These are phyloP conservation scores for Ploceus nigricollis DNA, from an alignment of 2,113 vertebrate genomes.

Conservation along the genomic window DNA sequence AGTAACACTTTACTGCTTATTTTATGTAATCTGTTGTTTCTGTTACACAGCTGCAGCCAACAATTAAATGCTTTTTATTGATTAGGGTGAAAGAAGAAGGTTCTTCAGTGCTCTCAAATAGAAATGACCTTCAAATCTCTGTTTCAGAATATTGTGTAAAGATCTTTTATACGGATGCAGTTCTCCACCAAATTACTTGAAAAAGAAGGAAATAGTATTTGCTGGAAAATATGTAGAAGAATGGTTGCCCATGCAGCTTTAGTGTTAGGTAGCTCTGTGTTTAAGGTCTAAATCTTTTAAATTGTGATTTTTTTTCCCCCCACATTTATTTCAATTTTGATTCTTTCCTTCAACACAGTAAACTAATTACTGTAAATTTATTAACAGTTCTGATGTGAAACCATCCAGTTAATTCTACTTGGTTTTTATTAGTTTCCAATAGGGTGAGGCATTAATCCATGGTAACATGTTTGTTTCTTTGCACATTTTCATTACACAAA, in stretches of 20 bases:
- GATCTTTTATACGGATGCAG: not conserved
- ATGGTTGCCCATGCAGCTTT: not conserved
- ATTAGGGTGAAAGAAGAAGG: not conserved
- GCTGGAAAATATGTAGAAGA: accelerated
- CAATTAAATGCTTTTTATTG: not conserved
- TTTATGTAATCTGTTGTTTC: not conserved
- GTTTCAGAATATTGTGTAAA: not conserved
- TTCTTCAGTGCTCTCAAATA: not conserved
- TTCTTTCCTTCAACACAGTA: not conserved
- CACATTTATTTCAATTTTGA: not conserved
- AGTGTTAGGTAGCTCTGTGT: not conserved
- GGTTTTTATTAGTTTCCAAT: not conserved
- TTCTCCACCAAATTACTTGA: not conserved
- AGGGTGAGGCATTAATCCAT: not conserved
- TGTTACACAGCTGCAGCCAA: not conserved
- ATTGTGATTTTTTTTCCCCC: not conserved
- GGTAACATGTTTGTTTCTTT: not conserved
- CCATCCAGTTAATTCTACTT: slow-evolving; percentile 17
- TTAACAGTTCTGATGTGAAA: not conserved
- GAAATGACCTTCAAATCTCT: not conserved
- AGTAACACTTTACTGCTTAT: not conserved
- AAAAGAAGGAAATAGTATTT: not conserved
- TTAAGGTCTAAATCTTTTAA: not conserved
- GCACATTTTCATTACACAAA: not conserved
- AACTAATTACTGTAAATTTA: not conserved